A percentile compares a stretch with the other conserved stretches of the same genome.
These are phyloP conservation scores for Ischnus inquisitorius DNA, from an alignment of 2,888 invertebrate genomes.

Conservation along the genomic window DNA sequence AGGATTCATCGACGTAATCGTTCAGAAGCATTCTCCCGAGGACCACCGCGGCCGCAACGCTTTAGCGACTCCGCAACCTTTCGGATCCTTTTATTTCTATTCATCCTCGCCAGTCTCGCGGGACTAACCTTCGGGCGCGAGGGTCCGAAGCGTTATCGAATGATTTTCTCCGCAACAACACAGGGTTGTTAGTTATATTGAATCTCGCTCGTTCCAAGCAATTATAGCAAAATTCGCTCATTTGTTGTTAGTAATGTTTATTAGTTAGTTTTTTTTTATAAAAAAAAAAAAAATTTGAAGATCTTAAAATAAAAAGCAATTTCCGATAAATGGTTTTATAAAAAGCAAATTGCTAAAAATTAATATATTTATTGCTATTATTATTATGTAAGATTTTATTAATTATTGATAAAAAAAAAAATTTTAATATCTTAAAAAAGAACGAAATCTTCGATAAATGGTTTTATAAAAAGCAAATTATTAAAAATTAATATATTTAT, in stretches of 20 bases:
- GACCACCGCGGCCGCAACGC: constrained; percentile 27
- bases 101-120: constrained; percentile 27
- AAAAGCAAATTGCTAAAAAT: no score
- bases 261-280: no score
- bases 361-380: no score
- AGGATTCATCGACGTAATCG: constrained; percentile 66
- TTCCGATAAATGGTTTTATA: no score
- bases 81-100: constrained; percentile 36
- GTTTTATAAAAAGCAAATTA: no score
- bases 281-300: no score
- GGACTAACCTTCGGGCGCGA: constrained; percentile 7
- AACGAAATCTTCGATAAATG: no score
- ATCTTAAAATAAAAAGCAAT: no score
- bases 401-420: no score
- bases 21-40: constrained; percentile 63
- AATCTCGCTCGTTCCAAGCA: neutral
- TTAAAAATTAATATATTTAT: no score
- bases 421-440: no score
- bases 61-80: constrained; percentile 25
- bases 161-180: constrained; percentile 10
- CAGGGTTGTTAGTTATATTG: neutral
- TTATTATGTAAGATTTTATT: no score
- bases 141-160: constrained; percentile 34
- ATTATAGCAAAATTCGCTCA: neutral
- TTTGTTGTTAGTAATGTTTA: neutral